Evolutionary conservation across 2,113 vertebrate genomes (phyloP), one percentile per base, ranked within the genome.

Genomic region (Coreoperca whiteheadi): DNA sequence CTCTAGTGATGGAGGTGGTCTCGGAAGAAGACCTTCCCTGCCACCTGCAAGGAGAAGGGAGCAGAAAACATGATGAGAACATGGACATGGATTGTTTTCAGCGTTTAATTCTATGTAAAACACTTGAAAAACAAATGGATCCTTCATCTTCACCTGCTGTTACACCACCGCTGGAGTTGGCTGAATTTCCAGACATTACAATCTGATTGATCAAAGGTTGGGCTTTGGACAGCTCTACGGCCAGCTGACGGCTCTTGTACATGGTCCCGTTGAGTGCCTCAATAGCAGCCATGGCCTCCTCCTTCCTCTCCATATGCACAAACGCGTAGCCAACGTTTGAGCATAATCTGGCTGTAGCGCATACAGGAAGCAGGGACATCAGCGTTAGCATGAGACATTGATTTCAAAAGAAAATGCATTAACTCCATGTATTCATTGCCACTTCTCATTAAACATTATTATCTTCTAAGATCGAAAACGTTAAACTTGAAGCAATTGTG

Each of bases 241-340:
- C 97, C 88, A 99, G 96, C 83, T 97, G 96, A 81, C 96, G 97
- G 68, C 97, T 97, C 93, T 98, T 99, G 93, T 96, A 96, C 83
- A 97, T 96, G 94, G 97, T 98, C 83, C 97, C 98, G 60, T 99
- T 97, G 87, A 99, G 97, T 23, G 96, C 96, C 54, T 98, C 97
- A 60, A 98, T 98, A 81, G 98, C 97, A 86, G 94, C 95, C 89
- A 96, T 87, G 85, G 97, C 97, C 77, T 98, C 97, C 88, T 97
- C 98, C 95, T 98, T 97, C 84, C 96, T 97, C 95, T 99, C 97
- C 98, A 99, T 99, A 94, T 99, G 97, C 91, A 99, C 97, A 95
- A 99, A 99, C 64, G 98, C 97, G 89, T 97, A 99, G 92, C 98
- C 97, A 94, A 96, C 96, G 75, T 93, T 95, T 69, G 94, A 95